These are phyloP conservation scores for Hoplostethus mediterraneus DNA, from an alignment of 2,797 vertebrate genomes.

Conservation along the genomic window DNA sequence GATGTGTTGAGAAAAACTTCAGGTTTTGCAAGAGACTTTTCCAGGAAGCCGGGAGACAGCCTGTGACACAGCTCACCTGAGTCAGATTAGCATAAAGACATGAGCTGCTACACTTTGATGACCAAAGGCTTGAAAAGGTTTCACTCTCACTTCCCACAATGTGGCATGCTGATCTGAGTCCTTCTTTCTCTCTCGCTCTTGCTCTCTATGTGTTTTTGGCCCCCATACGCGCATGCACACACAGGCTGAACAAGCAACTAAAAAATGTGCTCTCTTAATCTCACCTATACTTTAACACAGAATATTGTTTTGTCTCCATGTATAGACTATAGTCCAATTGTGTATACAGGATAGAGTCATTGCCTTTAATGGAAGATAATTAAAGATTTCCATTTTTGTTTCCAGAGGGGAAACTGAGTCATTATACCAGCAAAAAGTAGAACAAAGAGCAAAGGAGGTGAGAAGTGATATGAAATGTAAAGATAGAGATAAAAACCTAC, in stretches of 20 bases:
- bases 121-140: conserved; percentile 55
- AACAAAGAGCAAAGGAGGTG: too few relatives aligned
- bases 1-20: conserved; percentile 47
- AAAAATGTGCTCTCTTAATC: neutral
- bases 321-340: neutral
- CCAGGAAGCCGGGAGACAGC: conserved; percentile 68
- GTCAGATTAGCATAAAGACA: conserved; percentile 66
- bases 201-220: neutral
- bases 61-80: conserved; percentile 72
- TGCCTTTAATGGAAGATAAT: neutral
- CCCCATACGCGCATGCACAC: neutral
- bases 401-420: neutral
- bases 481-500: neutral
- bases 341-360: neutral
- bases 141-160: conserved; percentile 68
- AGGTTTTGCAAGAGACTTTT: conserved; percentile 57
- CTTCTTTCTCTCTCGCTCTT: conserved; percentile 21
- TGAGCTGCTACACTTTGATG: conserved; percentile 53
- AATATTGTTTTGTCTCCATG: too few relatives aligned
- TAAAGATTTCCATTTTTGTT: neutral
- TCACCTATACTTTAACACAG: too few relatives aligned
- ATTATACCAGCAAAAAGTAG: too few relatives aligned
- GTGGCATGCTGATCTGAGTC: conserved; percentile 13
- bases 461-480: neutral
- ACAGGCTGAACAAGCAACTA: too few relatives aligned